A percentile compares a stretch with the other conserved stretches of the same genome.
These are phyloP conservation scores for Muscicapa comitata DNA, from an alignment of 2,797 vertebrate genomes.

Conservation along the genomic window DNA sequence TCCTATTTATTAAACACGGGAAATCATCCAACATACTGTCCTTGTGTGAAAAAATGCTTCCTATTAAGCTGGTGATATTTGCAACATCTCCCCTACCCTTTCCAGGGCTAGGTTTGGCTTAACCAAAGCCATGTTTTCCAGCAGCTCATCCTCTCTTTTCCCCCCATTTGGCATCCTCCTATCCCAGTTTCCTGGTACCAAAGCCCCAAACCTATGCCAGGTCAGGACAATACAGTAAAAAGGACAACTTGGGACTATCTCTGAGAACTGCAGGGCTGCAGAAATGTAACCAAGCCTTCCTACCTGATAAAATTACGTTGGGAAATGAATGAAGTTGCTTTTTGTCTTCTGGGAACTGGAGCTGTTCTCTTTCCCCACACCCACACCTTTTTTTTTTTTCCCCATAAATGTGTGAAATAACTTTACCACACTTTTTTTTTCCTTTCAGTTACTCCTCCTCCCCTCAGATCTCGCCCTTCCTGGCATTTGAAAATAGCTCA, in stretches of 20 bases:
- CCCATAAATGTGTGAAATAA: constrained; percentile 22
- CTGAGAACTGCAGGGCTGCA: neutral
- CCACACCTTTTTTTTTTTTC: neutral
- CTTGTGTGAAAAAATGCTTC: neutral
- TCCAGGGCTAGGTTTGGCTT: neutral
- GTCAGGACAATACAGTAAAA: neutral
- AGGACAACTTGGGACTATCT: neutral
- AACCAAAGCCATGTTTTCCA: neutral
- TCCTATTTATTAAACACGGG: constrained; percentile 3
- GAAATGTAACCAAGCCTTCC: neutral
- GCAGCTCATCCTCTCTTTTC: neutral
- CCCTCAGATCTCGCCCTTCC: constrained; percentile 40
- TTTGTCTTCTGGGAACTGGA: neutral
- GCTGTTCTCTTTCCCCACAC: constrained; percentile 21
- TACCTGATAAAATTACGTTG: neutral
- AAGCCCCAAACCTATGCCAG: neutral
- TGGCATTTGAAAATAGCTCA: constrained; percentile 56
- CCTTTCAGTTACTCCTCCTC: constrained; percentile 23
- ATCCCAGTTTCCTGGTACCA: neutral
- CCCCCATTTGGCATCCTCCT: neutral
- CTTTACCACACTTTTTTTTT: neutral
- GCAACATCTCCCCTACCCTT: neutral
- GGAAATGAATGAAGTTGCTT: constrained; percentile 46
- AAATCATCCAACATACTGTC: constrained; percentile 6
- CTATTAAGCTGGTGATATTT: neutral